phyloP scores from a whole-genome alignment of 2,797 vertebrate species.

The Alcedo quadribrachys region DNA sequence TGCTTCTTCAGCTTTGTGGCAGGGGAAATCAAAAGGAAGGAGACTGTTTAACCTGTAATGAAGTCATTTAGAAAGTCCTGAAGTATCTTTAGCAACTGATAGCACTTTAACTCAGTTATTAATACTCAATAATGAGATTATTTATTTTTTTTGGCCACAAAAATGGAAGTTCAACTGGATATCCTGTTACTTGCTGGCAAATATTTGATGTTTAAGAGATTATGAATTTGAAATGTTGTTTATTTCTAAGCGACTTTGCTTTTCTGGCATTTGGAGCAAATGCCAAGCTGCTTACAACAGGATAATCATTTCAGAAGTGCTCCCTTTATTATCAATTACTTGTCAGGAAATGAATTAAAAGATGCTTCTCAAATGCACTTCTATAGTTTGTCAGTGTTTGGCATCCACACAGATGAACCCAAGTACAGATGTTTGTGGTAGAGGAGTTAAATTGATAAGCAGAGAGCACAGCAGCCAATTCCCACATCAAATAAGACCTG shows the following conservation, averaged over 20 bases:
- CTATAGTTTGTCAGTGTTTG: constrained; percentile 45
- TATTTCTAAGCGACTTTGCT: not conserved
- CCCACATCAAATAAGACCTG: constrained; percentile 66
- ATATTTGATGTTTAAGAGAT: not conserved
- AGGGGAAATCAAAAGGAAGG: not conserved
- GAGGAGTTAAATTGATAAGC: constrained; percentile 70
- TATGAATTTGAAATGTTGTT: not conserved
- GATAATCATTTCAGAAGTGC: not conserved
- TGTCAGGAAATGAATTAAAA: constrained; percentile 63
- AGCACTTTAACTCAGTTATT: not conserved
- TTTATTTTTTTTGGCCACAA: not conserved
- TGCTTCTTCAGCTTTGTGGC: not conserved
- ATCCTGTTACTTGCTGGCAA: not conserved
- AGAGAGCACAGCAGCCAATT: constrained; percentile 73
- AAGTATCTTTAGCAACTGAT: not conserved
- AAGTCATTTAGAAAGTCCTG: not conserved
- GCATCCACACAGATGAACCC: constrained; percentile 55
- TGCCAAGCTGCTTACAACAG: constrained; percentile 10
- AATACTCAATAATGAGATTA: not conserved
- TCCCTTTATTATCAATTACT: constrained; percentile 35
- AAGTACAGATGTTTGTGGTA: constrained; percentile 71
- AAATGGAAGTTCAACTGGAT: not conserved
- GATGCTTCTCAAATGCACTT: constrained; percentile 40
- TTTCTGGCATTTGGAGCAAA: constrained; percentile 4
- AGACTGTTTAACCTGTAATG: not conserved